Evolutionary conservation across 2,888 invertebrate species (phyloP), one percentile per base, ranked within the genome.

Genomic region (Harpalus rufipes): DNA sequence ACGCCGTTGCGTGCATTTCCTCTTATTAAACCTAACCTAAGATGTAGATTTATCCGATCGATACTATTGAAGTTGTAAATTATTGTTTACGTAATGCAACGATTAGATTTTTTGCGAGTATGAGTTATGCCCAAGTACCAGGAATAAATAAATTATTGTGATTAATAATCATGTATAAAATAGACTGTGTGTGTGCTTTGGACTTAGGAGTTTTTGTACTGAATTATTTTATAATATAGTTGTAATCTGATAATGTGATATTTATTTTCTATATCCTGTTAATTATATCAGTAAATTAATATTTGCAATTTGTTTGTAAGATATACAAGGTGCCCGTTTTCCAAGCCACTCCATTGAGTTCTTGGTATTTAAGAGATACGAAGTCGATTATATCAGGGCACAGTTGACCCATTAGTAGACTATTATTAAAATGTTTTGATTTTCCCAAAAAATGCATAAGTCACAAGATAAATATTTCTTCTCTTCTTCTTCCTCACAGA

Each of bases 51-150:
- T 78, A 78, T 78, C 78, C 7, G 78, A 78, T 78, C 58, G 78
- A 78, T 78, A 51, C 72, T 78, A 58, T 78, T 58, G 78, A 58
- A 78, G 78, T 78, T 78, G 78, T 78, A 78, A 78, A 78, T 78
- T 78, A 78, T 78, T 78, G 58, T 78, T 78, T 78, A 58, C 78
- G 78, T 78, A 78, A 78, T 78, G 58, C 25, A 2, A 25, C 25
- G 32, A 58, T 32, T 78, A 56, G 78, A 25, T 78, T 78, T 74
- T 78, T 78, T 78, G 25, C 76, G 7, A 5, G 7, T 14, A 12
- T 78, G 58, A 78, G 16, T 78, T 78, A 78, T 78, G 21, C 8
- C 58, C 18, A 1, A 78, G 14, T 78, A 58, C 78, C 32, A 25
- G 78, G 78, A 78, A 78, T 74, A 74, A 68, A 68, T 68, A 68